Percentiles rank a stretch among this genome's conserved stretches.
Conservation (phyloP, 1,140 invertebrate species). For the Heliconius eleuchia region DNA sequence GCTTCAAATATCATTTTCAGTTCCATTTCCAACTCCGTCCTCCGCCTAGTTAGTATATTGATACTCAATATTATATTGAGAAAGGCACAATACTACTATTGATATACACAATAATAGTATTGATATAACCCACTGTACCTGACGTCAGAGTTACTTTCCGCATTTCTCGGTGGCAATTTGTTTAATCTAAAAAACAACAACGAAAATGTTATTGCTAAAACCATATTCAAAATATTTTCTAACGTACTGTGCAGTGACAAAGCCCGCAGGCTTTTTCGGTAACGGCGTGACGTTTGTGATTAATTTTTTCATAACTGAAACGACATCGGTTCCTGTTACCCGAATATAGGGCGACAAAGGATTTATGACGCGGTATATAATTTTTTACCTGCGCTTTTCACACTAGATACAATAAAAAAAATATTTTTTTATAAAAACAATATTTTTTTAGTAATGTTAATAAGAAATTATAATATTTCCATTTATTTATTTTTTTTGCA, state of each 20-base stretch:
- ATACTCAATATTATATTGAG: too few relatives aligned
- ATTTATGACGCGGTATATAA: neutral
- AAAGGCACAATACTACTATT: too few relatives aligned
- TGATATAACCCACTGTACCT: too few relatives aligned
- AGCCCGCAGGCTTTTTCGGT: neutral
- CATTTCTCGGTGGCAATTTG: too few relatives aligned
- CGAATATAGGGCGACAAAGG: conserved; percentile 4
- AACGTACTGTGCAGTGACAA: neutral
- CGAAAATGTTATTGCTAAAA: neutral
- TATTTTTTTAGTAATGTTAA: neutral
- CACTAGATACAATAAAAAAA: neutral
- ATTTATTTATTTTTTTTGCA: too few relatives aligned
- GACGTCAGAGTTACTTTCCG: too few relatives aligned
- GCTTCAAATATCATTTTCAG: too few relatives aligned
- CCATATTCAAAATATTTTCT: neutral
- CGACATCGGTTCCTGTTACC: conserved; percentile 14
- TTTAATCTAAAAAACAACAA: too few relatives aligned
- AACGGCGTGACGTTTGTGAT: conserved; percentile 4
- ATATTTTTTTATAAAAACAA: neutral
- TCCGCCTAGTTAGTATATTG: too few relatives aligned
- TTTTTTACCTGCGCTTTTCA: neutral
- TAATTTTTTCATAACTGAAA: conserved; percentile 18
- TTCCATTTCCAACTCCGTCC: too few relatives aligned
- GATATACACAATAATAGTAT: too few relatives aligned
- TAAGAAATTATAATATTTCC: neutral